These are phyloP conservation scores for Mycteria americana DNA, from an alignment of 2,797 vertebrate genomes.

Conservation along the genomic window DNA sequence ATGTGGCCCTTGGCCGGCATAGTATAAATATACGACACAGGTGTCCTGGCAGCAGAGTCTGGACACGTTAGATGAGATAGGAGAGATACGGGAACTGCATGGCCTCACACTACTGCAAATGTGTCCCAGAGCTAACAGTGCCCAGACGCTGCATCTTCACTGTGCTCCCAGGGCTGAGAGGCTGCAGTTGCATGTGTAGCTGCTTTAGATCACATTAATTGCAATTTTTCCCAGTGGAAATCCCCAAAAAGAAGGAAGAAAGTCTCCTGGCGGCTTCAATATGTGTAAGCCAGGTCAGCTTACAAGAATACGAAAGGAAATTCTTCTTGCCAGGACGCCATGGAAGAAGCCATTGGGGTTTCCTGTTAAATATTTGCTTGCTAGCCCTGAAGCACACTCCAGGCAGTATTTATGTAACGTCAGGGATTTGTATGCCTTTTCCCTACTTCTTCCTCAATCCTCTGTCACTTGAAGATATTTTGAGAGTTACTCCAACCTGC, in stretches of 20 bases:
- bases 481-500: background rate
- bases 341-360: background rate
- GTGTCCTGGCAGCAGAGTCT: background rate
- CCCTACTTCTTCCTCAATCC: background rate
- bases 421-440: background rate
- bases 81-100: background rate
- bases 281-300: background rate
- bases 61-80: background rate
- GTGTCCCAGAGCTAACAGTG: background rate
- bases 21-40: accelerated
- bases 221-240: background rate
- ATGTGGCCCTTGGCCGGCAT: background rate
- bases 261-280: background rate
- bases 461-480: background rate
- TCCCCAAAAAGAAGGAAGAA: background rate
- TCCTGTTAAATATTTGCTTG: background rate
- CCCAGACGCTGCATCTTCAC: background rate
- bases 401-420: background rate
- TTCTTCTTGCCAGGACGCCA: background rate
- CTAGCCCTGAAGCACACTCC: background rate
- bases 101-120: accelerated
- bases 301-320: background rate
- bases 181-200: background rate
- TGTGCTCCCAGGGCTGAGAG: background rate
- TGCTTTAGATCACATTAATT: background rate